Conservation (phyloP, 2,888 invertebrate genomes). For the Ochropleura leucogaster region DNA sequence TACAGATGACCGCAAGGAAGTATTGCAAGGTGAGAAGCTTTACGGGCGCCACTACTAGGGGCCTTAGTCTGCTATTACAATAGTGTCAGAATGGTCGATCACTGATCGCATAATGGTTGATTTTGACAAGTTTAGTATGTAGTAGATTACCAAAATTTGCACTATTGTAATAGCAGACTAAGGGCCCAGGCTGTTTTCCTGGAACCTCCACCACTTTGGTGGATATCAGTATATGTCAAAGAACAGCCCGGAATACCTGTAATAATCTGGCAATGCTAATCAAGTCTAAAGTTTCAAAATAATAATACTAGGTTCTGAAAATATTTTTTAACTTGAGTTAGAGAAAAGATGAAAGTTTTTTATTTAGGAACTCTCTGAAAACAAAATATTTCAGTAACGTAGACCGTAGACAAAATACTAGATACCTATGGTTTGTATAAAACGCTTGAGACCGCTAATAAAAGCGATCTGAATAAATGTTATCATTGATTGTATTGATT, state of each 20-base stretch:
- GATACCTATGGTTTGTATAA: background rate
- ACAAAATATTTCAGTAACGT: background rate
- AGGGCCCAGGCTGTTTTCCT: background rate
- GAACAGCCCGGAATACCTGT: background rate
- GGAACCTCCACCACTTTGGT: background rate
- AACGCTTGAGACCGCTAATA: background rate
- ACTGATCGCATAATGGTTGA: no score
- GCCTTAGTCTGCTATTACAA: no score
- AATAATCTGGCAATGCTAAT: no score
- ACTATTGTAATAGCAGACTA: no score
- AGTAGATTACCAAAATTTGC: no score
- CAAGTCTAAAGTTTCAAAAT: no score
- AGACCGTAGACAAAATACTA: background rate
- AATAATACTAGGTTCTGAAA: background rate
- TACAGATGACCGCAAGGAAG: no score
- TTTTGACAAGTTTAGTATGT: no score
- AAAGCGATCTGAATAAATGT: background rate
- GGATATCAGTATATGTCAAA: background rate
- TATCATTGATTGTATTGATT: background rate
- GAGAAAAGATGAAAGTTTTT: background rate
- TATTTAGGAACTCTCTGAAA: background rate
- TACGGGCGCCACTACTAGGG: no score
- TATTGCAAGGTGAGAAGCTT: no score
- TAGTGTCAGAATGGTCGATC: no score
- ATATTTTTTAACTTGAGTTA: background rate